Evolutionary conservation across 2,888 invertebrate genomes (phyloP), one percentile per base, ranked within the genome.

Genomic region (Spilarctia lutea): DNA sequence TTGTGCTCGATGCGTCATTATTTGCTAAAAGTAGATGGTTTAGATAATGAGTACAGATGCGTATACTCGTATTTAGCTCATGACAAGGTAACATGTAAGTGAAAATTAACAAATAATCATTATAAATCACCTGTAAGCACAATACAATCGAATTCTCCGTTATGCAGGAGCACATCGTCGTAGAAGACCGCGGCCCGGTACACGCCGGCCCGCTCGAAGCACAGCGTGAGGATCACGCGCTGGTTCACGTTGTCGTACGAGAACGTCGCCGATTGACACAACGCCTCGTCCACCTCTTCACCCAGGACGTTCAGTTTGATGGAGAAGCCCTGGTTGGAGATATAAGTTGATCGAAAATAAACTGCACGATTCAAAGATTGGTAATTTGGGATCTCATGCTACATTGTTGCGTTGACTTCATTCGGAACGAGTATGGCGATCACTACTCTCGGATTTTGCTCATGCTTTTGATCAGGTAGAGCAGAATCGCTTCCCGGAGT

Each of bases 111-210:
- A 56, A n/a, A 60, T 16, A 6, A 27, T 42, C 0, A 67, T 8
- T 4, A 24, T 35, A 30, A n/a, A 97, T 96, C 93, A 98, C 98
- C 97, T 86, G 98, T 98, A 73, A 99, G 96, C 67, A 99, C 99
- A 87, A 99, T 98, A 88, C 99, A 98, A 93, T 98, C 98, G 88
- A 99, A 99, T 91, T 98, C 98, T 45, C 99, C 99, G 89, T 99
- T 98, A 86, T 98, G 98, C 86, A 99, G 94, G 88, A 97, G 97
- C 78, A 97, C 96, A 68, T 97, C 97, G 75, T 97, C 96, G 89
- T 98, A 98, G 86, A 97, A 97, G 71, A 99, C 97, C 27, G 97
- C 97, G 74, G 98, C 98, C 87, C 97, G 97, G 94, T 97, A 98
- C 88, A 98, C 98, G 71, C 98, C 98, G 80, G 98, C 97, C 84